These are phyloP conservation scores for Platichthys stellatus DNA, from an alignment of 2,113 vertebrate species.

Conservation along the genomic window DNA sequence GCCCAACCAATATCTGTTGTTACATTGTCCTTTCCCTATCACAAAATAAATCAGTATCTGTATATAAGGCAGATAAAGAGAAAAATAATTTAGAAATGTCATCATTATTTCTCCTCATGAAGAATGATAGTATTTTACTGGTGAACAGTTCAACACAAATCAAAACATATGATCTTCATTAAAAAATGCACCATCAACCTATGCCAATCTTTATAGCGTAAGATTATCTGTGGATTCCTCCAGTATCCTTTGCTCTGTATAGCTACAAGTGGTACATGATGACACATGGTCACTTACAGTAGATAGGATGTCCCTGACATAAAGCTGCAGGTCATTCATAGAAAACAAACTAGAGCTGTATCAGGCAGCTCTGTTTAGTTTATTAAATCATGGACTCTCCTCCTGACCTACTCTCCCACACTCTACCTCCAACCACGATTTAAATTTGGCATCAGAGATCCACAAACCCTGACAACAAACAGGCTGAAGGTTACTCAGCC, in stretches of 20 bases:
- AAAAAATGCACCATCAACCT: background rate
- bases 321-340: background rate
- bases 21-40: background rate
- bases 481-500: conserved; percentile 50
- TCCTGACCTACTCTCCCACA: conserved; percentile 39
- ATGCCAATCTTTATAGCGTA: background rate
- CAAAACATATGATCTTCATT: background rate
- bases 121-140: background rate
- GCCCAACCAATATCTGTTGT: background rate
- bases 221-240: background rate
- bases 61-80: background rate
- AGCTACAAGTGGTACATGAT: conserved; percentile 3
- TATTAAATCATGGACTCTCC: conserved; percentile 23
- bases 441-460: conserved; percentile 15
- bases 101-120: background rate
- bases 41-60: background rate
- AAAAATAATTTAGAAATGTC: background rate
- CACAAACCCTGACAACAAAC: conserved; percentile 8
- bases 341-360: background rate
- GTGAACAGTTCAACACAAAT: background rate
- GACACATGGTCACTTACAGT: background rate
- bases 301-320: background rate
- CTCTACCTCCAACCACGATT: background rate
- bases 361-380: background rate
- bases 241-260: background rate